These are phyloP conservation scores for Drosophila prostipennis DNA, from an alignment of 2,888 invertebrate species.

Conservation along the genomic window DNA sequence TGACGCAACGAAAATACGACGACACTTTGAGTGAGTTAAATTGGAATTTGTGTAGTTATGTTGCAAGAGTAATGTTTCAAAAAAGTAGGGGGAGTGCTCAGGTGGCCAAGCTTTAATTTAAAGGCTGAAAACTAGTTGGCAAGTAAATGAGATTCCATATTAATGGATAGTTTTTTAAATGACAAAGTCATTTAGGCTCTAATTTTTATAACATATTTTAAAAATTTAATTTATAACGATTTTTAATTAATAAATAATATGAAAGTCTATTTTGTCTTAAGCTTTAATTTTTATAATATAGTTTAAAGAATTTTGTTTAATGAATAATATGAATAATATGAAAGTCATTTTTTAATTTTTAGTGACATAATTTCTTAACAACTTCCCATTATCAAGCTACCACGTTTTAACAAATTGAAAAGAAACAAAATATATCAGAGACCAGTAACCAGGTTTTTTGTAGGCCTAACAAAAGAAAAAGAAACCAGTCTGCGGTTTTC, in stretches of 20 bases:
- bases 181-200: too few relatives aligned
- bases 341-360: neutral
- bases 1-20: constrained; percentile 22
- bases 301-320: too few relatives aligned
- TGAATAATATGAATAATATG: too few relatives aligned
- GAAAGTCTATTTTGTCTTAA: too few relatives aligned
- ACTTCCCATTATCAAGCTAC: constrained; percentile 12
- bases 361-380: neutral
- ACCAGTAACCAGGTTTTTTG: constrained; percentile 17
- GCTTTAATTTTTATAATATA: too few relatives aligned
- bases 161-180: too few relatives aligned
- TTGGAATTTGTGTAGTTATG: constrained; percentile 14
- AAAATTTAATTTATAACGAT: too few relatives aligned
- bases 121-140: neutral
- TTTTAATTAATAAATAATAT: too few relatives aligned
- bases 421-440: constrained; percentile 2
- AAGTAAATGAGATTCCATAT: neutral
- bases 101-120: neutral
- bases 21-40: constrained; percentile 29
- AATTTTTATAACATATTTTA: too few relatives aligned
- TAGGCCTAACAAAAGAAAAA: constrained; percentile 33
- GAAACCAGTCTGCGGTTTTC: constrained; percentile 40
- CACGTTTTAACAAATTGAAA: neutral
- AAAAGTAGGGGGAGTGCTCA: neutral
- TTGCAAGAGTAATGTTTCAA: constrained; percentile 2